Evolutionary conservation across 37 sponge, comb jelly and placozoan species (phyloP).

Genomic region (Corticium candelabrum): DNA sequence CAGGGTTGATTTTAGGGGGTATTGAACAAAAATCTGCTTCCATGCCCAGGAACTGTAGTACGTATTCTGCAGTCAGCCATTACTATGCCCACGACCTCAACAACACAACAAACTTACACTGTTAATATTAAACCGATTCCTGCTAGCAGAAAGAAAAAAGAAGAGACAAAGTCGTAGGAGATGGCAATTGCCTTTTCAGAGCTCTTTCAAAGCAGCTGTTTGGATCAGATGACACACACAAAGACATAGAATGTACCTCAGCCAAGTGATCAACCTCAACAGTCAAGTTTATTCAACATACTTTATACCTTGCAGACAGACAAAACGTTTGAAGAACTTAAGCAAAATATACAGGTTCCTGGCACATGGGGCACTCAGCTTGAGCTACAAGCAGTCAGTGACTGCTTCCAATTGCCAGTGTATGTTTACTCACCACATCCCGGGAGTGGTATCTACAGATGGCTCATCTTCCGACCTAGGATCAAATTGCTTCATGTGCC

Average conservation of each 20-base stretch:
- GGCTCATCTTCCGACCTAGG: not conserved
- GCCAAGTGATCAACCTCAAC: not conserved
- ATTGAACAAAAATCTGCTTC: no score
- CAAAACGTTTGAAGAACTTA: not conserved
- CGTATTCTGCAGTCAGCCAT: no score
- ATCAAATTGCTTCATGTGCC: not conserved
- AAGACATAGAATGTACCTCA: not conserved
- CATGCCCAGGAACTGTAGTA: no score
- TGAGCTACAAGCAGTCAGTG: not conserved
- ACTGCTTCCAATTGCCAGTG: not conserved
- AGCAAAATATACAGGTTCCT: not conserved
- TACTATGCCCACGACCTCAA: no score
- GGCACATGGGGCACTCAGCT: not conserved
- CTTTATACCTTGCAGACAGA: not conserved
- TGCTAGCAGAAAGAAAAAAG: not conserved
- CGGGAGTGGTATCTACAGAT: not conserved
- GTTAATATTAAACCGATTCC: not conserved
- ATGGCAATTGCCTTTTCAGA: not conserved
- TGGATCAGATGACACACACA: not conserved
- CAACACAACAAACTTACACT: not conserved
- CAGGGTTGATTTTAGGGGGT: no score
- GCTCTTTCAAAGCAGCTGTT: not conserved
- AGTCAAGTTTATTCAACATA: not conserved
- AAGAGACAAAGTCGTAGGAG: not conserved
- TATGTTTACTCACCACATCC: not conserved